Conservation (phyloP, 2,888 invertebrate genomes). For the Acronicta alni region DNA sequence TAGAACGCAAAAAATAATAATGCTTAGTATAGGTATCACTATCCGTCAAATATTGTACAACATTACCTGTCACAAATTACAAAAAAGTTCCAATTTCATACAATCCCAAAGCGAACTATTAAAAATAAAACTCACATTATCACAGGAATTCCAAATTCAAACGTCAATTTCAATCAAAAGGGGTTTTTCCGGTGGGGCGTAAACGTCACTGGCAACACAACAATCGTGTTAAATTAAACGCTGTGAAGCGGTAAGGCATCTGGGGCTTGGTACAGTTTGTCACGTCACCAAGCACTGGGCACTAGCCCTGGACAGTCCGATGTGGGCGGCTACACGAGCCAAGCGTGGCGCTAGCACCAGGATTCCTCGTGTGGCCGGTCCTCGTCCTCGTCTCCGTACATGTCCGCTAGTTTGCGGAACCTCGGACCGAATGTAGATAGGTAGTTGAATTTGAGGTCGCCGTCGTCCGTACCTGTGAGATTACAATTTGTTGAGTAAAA, state of each 20-base stretch:
- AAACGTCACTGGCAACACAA: slow-evolving; percentile 46
- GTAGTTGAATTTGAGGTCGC: slow-evolving; percentile 98
- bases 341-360: slow-evolving; percentile 92
- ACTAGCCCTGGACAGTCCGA: slow-evolving; percentile 51
- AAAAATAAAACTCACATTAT: slow-evolving; percentile 36
- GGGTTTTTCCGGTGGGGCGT: slow-evolving; percentile 50
- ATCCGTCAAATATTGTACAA: slow-evolving; percentile 26
- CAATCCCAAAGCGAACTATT: slow-evolving; percentile 43
- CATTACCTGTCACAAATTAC: slow-evolving; percentile 14
- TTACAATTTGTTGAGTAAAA: neutral
- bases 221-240: slow-evolving; percentile 50
- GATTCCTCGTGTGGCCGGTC: slow-evolving; percentile 94
- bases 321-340: slow-evolving; percentile 83
- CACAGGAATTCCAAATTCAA: slow-evolving; percentile 41
- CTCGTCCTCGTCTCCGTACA: slow-evolving; percentile 98
- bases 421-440: slow-evolving; percentile 98
- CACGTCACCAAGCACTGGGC: slow-evolving; percentile 54
- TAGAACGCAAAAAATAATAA: slow-evolving; percentile 6
- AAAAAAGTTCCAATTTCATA: slow-evolving; percentile 22
- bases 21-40: slow-evolving; percentile 19
- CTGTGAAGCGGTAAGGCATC: slow-evolving; percentile 78
- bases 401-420: slow-evolving; percentile 97
- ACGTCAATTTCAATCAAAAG: slow-evolving; percentile 42
- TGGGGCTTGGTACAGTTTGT: slow-evolving; percentile 60
- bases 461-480: slow-evolving; percentile 94